phyloP scores from a whole-genome alignment of 2,797 vertebrate genomes.

The Halcyon badia region DNA sequence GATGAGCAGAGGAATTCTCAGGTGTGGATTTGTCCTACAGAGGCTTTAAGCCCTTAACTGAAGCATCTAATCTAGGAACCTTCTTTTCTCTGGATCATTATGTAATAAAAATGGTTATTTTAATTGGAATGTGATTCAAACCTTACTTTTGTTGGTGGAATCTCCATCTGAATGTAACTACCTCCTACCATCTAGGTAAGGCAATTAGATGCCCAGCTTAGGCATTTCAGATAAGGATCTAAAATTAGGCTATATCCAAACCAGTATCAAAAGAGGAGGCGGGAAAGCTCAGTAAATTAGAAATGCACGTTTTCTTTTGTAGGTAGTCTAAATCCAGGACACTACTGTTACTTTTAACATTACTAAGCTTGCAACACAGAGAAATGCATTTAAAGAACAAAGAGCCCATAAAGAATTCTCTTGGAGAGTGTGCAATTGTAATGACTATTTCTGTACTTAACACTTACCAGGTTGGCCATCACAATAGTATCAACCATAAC shows the following conservation, averaged over 20 bases:
- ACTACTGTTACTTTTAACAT: neutral
- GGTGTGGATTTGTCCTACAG: neutral
- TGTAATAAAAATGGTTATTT: neutral
- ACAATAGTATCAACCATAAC: conserved; percentile 94
- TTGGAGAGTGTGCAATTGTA: neutral
- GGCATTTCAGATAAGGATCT: neutral
- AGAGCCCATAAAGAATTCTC: neutral
- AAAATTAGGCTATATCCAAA: neutral
- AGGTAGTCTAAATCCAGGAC: neutral
- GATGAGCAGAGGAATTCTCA: neutral
- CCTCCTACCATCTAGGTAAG: neutral
- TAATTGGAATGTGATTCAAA: neutral
- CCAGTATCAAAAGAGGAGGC: fast-evolving
- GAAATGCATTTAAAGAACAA: neutral
- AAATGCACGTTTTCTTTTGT: neutral
- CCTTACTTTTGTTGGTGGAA: neutral
- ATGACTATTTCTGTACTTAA: neutral
- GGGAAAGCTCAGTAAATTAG: neutral
- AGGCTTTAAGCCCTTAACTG: neutral
- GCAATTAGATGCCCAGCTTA: neutral
- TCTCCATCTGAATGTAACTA: neutral
- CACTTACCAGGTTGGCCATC: conserved; percentile 95
- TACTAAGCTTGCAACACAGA: neutral
- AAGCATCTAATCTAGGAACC: neutral
- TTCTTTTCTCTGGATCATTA: neutral